Base-by-base conservation (phyloP, 2,113 vertebrate genomes). In the Rhea pennata region DNA sequence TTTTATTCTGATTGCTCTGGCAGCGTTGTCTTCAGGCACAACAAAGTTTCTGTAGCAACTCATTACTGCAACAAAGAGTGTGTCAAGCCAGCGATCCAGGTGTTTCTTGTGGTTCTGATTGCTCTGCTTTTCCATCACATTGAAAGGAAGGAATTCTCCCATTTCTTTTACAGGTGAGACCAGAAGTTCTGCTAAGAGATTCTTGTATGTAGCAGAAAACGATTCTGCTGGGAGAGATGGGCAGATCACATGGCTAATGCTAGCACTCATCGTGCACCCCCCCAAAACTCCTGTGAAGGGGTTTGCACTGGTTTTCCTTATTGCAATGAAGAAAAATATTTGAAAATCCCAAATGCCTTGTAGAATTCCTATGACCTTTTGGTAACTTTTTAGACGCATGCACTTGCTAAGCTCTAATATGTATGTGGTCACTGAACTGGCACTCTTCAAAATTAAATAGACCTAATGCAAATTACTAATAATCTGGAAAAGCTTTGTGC, bases 291-390 rank as follows among this genome's bases (percentile, higher is more conserved):
- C 77, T 24, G 11, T 31, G 78, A 84, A 80, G 73, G 64, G 31
- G 33, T 66, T 88, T 0, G 0, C 4, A 2, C 59, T 69, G 65
- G n/a, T 94, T 95, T 94, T 88, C 33, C 78, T 84, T 93, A 64
- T 79, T 95, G 39, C 88, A 90, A 50, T 53, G 72, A 93, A 85
- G 39, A 91, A 75, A 88, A 58, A 90, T 77, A 96, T 83, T 48
- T 61, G 64, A 92, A 95, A 96, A 86, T 93, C 93, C 87, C 87
- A 40, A 74, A 74, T 69, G 91, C 61, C 94, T 93, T 95, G 87
- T 96, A 93, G 87, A 93, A 92, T 93, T 94, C 72, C 87, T 95
- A 9, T 96, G 93, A 96, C 95, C 96, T 96, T 96, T 97, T 93
- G 82, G 84, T 95, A 96, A 94, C 91, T 95, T 96, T 84, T 96